phyloP scores from a whole-genome alignment of 2,113 vertebrate genomes.

The Pseudorasbora parva region DNA sequence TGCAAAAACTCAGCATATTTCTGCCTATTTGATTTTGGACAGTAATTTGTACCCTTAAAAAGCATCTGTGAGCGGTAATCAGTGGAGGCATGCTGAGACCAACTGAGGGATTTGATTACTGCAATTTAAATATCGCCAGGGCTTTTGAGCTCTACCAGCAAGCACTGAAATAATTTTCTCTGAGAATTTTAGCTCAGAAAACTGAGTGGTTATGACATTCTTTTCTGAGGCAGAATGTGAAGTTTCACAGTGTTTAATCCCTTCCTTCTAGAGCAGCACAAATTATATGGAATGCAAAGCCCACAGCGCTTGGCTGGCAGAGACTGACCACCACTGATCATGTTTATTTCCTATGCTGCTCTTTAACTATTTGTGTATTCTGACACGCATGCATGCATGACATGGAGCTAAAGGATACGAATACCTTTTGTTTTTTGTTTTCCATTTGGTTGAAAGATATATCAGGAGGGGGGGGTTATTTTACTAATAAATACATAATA shows the following conservation, averaged over 20 bases:
- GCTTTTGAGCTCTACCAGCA: slow-evolving; percentile 34
- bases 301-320: slow-evolving; percentile 6
- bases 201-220: slow-evolving; percentile 19
- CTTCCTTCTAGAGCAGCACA: slow-evolving; percentile 8
- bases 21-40: slow-evolving; percentile 37
- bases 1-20: slow-evolving; percentile 32
- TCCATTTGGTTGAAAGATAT: not conserved
- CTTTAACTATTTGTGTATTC: slow-evolving; percentile 1
- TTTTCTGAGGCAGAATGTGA: slow-evolving; percentile 22
- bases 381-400: not conserved
- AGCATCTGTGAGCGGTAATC: slow-evolving; percentile 36
- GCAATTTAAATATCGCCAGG: slow-evolving; percentile 53
- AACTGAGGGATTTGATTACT: slow-evolving; percentile 38
- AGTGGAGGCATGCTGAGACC: slow-evolving; percentile 28
- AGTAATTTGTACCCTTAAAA: slow-evolving; percentile 40
- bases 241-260: slow-evolving; percentile 31
- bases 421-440: not conserved
- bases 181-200: slow-evolving; percentile 18
- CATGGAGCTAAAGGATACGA: not conserved
- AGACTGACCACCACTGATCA: slow-evolving; percentile 31
- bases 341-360: slow-evolving; percentile 23
- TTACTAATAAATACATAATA: too few relatives aligned
- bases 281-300: slow-evolving; percentile 12
- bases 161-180: slow-evolving; percentile 39
- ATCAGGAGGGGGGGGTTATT: too few relatives aligned